Conservation (phyloP, 2,797 vertebrate genomes). For the Morus bassanus region DNA sequence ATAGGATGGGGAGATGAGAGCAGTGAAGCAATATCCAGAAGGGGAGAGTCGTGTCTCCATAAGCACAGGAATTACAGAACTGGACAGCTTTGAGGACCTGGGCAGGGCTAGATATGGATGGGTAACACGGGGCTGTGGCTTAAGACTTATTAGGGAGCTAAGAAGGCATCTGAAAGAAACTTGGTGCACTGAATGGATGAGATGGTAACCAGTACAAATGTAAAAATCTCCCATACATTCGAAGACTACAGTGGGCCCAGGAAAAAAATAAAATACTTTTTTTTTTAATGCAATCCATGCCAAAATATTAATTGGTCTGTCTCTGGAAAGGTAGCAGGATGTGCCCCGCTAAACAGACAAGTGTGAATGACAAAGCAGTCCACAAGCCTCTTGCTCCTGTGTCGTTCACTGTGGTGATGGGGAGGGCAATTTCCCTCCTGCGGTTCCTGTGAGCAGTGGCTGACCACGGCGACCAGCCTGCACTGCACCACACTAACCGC, state of each 20-base stretch:
- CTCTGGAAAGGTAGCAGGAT: not conserved
- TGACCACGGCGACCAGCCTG: not conserved
- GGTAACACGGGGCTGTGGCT: not conserved
- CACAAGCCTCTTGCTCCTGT: not conserved
- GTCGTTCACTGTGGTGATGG: fast-evolving
- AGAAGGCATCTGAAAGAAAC: not conserved
- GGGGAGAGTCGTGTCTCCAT: fast-evolving
- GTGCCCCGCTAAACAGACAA: not conserved
- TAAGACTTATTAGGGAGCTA: not conserved
- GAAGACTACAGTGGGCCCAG: not conserved
- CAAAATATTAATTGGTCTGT: not conserved
- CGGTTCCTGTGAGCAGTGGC: not conserved
- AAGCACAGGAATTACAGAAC: not conserved
- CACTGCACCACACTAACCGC: not conserved
- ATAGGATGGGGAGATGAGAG: not conserved
- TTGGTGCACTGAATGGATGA: fast-evolving
- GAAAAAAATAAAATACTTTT: not conserved
- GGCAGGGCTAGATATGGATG: not conserved
- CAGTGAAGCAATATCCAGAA: not conserved
- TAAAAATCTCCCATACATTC: not conserved
- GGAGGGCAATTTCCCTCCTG: not conserved
- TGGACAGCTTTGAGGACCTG: not conserved
- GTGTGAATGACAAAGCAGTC: not conserved
- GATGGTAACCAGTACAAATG: not conserved
- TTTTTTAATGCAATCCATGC: not conserved